Conservation (phyloP, 2,113 vertebrate genomes). For the human region DNA sequence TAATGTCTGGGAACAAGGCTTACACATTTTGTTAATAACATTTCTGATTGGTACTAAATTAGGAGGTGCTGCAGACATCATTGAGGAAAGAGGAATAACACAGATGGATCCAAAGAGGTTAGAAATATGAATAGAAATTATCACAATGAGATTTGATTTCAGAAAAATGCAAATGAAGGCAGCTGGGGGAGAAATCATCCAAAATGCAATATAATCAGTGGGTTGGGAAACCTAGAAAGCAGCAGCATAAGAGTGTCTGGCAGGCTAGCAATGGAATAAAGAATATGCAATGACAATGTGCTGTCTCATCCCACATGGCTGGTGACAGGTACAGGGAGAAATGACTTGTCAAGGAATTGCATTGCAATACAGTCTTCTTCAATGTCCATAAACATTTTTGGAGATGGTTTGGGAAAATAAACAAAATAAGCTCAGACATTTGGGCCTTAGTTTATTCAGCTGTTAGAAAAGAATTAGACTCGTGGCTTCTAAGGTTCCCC, state of each 20-base stretch:
- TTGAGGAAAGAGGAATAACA: neutral
- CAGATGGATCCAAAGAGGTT: slow-evolving; percentile 52
- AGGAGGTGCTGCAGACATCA: slow-evolving; percentile 30
- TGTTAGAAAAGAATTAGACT: neutral
- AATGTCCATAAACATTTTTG: neutral
- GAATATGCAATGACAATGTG: neutral
- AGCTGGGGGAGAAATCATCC: slow-evolving; percentile 33
- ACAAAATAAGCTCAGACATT: neutral
- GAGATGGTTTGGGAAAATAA: neutral
- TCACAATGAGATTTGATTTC: slow-evolving; percentile 41
- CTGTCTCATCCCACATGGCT: neutral
- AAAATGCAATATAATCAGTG: slow-evolving; percentile 27
- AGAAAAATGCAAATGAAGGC: slow-evolving; percentile 61
- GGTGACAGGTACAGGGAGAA: neutral
- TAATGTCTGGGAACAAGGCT: neutral
- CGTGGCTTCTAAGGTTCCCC: neutral
- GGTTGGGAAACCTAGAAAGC: slow-evolving; percentile 55
- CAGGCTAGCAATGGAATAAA: neutral
- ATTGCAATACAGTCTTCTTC: neutral
- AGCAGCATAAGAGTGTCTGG: neutral
- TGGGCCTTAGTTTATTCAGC: neutral
- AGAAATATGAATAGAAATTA: slow-evolving; percentile 43
- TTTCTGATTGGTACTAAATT: slow-evolving; percentile 44
- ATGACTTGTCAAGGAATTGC: neutral
- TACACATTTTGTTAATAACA: slow-evolving; percentile 39